These are phyloP conservation scores for Prolemur simus DNA, from an alignment of 2,113 vertebrate species.

Conservation along the genomic window DNA sequence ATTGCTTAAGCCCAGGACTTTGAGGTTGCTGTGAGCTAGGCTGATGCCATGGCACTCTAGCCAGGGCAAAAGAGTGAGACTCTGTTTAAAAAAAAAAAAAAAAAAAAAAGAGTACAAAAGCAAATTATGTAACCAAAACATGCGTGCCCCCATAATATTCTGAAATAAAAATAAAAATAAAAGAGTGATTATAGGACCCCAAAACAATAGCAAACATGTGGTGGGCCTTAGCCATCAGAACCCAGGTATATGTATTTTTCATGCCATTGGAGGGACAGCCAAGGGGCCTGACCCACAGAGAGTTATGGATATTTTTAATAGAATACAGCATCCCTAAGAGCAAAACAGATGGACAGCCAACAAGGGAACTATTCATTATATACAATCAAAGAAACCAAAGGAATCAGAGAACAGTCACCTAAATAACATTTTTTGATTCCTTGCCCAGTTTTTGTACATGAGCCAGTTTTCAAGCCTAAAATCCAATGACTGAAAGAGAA, in stretches of 20 bases:
- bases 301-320: not conserved
- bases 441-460: not conserved
- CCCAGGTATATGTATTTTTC: not conserved
- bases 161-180: too few species aligned
- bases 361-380: not conserved
- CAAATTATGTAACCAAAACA: too few species aligned
- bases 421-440: not conserved
- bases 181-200: too few species aligned
- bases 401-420: not conserved
- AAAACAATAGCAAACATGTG: not conserved
- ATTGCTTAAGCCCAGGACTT: too few species aligned
- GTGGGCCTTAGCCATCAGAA: not conserved
- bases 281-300: not conserved
- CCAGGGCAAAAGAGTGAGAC: too few species aligned
- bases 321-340: not conserved
- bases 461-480: not conserved
- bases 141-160: too few species aligned
- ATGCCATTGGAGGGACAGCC: not conserved
- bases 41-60: too few species aligned
- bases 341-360: not conserved
- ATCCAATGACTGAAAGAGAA: not conserved
- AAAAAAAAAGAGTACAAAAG: too few species aligned
- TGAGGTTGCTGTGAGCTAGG: too few species aligned
- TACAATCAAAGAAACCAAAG: not conserved
- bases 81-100: too few species aligned